Conservation (phyloP, 2,113 vertebrate genomes). For the Gadus macrocephalus region DNA sequence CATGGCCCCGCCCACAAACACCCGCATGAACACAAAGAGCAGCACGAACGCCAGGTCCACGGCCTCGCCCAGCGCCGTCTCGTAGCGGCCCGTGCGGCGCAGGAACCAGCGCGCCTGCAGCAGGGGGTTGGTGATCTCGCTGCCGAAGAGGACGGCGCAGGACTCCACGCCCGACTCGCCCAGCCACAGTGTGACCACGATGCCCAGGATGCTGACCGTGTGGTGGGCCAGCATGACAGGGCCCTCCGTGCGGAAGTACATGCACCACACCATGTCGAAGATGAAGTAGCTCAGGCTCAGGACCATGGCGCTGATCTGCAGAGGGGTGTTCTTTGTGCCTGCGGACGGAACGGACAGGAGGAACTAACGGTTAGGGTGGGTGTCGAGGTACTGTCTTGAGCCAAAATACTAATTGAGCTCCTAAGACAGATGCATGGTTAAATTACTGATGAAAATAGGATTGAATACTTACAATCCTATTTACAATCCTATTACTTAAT, state of each 20-base stretch:
- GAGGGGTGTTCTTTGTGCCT: slow-evolving; percentile 88
- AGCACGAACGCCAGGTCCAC: slow-evolving; percentile 89
- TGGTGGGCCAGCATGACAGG: slow-evolving; percentile 93
- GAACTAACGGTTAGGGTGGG: too few species aligned
- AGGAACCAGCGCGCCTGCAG: slow-evolving; percentile 96
- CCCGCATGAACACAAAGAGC: slow-evolving; percentile 86
- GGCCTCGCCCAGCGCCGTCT: slow-evolving; percentile 74
- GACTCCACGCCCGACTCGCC: slow-evolving; percentile 88
- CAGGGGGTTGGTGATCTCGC: slow-evolving; percentile 93
- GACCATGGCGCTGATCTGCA: slow-evolving; percentile 84
- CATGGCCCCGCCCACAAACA: slow-evolving; percentile 87
- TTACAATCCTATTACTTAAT: too few species aligned
- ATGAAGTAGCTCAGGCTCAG: slow-evolving; percentile 93
- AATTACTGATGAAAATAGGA: too few species aligned
- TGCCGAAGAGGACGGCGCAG: slow-evolving; percentile 91
- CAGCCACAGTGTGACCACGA: slow-evolving; percentile 80
- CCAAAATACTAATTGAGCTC: too few species aligned
- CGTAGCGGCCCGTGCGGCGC: slow-evolving; percentile 81
- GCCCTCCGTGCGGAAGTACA: slow-evolving; percentile 90
- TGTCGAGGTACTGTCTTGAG: too few species aligned
- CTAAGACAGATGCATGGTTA: too few species aligned
- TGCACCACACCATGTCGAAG: slow-evolving; percentile 92
- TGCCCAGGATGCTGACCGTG: slow-evolving; percentile 90
- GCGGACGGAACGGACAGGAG: slow-evolving; percentile 7
- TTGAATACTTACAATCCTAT: too few species aligned